These are phyloP conservation scores for Danaus chrysippus DNA, from an alignment of 2,888 invertebrate species.

Conservation along the genomic window DNA sequence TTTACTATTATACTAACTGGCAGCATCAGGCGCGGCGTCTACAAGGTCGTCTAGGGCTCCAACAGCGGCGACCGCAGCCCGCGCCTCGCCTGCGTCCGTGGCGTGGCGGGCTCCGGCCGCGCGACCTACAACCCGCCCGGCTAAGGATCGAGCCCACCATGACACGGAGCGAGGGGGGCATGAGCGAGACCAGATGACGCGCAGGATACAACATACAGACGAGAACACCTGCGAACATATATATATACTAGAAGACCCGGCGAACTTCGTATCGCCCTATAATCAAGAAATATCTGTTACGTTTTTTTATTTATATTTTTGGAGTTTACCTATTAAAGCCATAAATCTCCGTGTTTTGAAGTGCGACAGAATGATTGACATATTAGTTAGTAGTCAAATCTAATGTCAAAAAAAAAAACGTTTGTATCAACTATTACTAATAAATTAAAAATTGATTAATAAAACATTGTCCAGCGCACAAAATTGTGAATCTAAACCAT, in stretches of 20 bases:
- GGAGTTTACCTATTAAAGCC: no score
- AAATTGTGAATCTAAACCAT: no score
- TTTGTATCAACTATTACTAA: background rate
- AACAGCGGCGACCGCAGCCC: slow-evolving; percentile 55
- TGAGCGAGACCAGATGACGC: slow-evolving; percentile 53
- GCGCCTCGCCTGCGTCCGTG: slow-evolving; percentile 46
- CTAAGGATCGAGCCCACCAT: slow-evolving; percentile 70
- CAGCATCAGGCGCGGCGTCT: slow-evolving; percentile 58
- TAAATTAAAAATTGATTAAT: no score
- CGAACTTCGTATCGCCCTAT: no score
- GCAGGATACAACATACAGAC: slow-evolving; percentile 58
- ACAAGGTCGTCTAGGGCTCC: slow-evolving; percentile 61
- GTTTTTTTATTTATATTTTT: no score
- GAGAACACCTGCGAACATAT: slow-evolving; percentile 57
- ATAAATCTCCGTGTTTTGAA: no score
- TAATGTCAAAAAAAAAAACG: no score
- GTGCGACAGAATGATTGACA: no score
- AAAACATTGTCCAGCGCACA: no score
- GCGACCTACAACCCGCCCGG: slow-evolving; percentile 53
- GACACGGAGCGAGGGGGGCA: slow-evolving; percentile 44
- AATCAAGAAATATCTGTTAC: no score
- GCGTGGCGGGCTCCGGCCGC: slow-evolving; percentile 53
- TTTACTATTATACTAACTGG: slow-evolving; percentile 38
- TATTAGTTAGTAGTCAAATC: no score
- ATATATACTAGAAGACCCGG: no score